Evolutionary conservation across 2,113 vertebrate genomes (phyloP).

Genomic region (Amblyopsis rosae): DNA sequence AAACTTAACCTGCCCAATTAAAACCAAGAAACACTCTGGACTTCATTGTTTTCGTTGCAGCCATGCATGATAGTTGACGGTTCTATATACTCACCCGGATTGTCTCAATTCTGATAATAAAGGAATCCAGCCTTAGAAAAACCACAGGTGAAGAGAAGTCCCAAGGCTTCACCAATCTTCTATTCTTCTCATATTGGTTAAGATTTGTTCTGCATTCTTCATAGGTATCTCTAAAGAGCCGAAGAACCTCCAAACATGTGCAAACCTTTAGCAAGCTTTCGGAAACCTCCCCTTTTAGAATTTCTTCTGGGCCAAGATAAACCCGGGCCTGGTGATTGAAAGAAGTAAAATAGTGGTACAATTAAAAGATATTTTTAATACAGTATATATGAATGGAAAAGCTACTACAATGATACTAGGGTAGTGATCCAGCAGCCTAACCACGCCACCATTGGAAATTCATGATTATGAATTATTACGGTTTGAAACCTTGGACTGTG

Average conservation of each 20-base stretch:
- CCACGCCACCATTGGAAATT: no score
- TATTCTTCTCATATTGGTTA: constrained; percentile 72
- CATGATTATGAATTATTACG: no score
- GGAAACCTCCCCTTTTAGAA: constrained; percentile 84
- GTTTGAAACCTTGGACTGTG: no score
- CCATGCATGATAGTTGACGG: background rate
- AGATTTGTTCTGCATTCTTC: constrained; percentile 78
- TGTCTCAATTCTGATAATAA: constrained; percentile 75
- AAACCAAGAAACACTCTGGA: no score
- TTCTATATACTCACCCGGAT: constrained; percentile 77
- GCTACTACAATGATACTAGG: no score
- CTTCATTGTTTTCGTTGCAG: no score
- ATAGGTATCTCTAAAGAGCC: constrained; percentile 75
- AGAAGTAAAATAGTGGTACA: background rate
- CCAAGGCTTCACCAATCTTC: constrained; percentile 77
- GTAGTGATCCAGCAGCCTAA: no score
- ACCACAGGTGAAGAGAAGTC: constrained; percentile 80
- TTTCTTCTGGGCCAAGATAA: constrained; percentile 84
- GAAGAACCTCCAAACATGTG: constrained; percentile 72
- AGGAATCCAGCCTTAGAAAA: constrained; percentile 81
- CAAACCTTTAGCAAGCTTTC: constrained; percentile 83
- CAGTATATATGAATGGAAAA: background rate
- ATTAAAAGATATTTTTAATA: background rate
- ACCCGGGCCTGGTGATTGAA: constrained; percentile 72
- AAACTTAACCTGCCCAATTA: no score